phyloP scores from a whole-genome alignment of 37 sponge, comb jelly and placozoan species.

The Crambe crambe region DNA sequence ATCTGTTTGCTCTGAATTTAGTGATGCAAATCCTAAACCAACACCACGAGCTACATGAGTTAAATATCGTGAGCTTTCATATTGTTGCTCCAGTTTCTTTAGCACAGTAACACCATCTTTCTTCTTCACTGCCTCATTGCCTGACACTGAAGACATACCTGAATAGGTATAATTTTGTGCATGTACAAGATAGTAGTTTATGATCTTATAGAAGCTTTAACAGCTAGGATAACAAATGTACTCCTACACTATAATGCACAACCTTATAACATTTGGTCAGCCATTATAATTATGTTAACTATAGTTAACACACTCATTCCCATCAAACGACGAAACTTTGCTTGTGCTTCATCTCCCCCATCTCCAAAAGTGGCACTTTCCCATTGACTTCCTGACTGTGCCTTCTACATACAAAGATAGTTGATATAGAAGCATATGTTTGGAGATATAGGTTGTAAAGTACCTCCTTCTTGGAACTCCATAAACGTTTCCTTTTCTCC shows the following conservation, averaged over 20 bases:
- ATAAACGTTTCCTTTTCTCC: conserved; percentile 58
- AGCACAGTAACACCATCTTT: conserved; percentile 13
- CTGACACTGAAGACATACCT: neutral
- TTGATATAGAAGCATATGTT: too few species aligned
- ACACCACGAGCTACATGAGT: conserved; percentile 69
- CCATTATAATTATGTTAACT: neutral
- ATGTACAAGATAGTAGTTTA: too few species aligned
- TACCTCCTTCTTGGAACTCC: conserved; percentile 59
- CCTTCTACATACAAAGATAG: neutral
- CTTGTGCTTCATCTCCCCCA: conserved; percentile 34
- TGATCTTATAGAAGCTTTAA: neutral
- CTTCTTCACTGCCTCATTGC: neutral
- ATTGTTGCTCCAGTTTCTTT: conserved; percentile 59
- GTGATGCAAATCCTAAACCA: conserved; percentile 65
- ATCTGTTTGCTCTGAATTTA: conserved; percentile 7
- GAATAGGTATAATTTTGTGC: too few species aligned
- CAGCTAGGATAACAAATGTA: too few species aligned
- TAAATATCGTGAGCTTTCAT: conserved; percentile 67
- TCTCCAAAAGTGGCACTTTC: conserved; percentile 33
- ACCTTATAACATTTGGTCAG: too few species aligned
- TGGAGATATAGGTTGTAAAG: too few species aligned
- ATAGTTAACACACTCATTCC: conserved; percentile 38
- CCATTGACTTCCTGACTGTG: conserved; percentile 38
- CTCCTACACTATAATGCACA: too few species aligned
- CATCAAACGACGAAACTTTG: conserved; percentile 75